Conservation (phyloP, 2,888 invertebrate genomes). For the Noctua comes region DNA sequence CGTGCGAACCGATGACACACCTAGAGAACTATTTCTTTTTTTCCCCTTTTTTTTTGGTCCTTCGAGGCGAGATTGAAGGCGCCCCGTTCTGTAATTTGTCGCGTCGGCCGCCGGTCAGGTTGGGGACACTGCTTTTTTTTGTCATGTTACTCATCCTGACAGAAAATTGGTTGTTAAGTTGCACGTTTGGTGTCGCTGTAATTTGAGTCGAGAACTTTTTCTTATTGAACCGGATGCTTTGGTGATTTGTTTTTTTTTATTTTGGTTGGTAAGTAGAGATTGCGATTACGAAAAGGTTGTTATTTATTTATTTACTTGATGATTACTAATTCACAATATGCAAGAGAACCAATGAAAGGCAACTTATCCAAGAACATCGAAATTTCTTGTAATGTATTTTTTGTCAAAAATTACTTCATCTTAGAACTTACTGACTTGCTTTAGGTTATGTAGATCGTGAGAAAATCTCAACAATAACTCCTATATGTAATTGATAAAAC, state of each 20-base stretch:
- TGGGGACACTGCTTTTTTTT: constrained; percentile 71
- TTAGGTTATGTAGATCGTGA: neutral
- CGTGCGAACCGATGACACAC: constrained; percentile 84
- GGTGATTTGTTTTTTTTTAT: constrained; percentile 29
- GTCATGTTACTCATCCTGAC: constrained; percentile 70
- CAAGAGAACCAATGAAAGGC: neutral
- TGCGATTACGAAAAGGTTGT: neutral
- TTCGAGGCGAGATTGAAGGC: constrained; percentile 80
- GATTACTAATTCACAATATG: neutral
- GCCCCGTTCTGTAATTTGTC: constrained; percentile 85
- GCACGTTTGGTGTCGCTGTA: constrained; percentile 66
- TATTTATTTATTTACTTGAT: neutral
- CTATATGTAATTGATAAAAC: neutral
- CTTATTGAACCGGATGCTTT: constrained; percentile 55
- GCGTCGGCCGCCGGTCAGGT: constrained; percentile 73
- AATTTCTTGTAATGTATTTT: neutral
- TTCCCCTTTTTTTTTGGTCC: constrained; percentile 65
- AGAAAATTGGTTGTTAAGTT: constrained; percentile 74
- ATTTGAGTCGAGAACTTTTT: constrained; percentile 56
- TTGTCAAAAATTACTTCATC: neutral
- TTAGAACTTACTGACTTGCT: neutral
- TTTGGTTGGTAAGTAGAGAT: constrained; percentile 20
- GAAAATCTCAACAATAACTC: neutral
- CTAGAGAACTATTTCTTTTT: constrained; percentile 77
- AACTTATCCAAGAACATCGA: too few relatives aligned